These are phyloP conservation scores for Acipenser ruthenus DNA, from an alignment of 2,797 vertebrate genomes.

Conservation along the genomic window DNA sequence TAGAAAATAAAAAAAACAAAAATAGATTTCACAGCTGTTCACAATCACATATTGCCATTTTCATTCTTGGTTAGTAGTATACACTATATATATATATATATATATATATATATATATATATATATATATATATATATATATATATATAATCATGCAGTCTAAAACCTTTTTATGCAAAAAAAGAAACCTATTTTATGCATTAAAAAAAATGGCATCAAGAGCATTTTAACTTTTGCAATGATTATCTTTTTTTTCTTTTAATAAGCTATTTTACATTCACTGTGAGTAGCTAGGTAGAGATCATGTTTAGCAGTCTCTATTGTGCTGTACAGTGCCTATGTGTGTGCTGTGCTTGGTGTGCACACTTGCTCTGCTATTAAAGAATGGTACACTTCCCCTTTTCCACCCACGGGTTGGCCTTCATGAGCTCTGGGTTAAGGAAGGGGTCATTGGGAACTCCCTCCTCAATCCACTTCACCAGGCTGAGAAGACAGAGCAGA, in stretches of 20 bases:
- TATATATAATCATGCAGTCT: conserved; percentile 13
- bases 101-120: conserved; percentile 28
- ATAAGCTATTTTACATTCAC: conserved; percentile 3
- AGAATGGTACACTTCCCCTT: conserved; percentile 87
- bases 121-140: conserved; percentile 1
- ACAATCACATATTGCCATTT: background rate
- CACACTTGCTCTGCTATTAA: conserved; percentile 39
- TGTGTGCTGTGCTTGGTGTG: background rate
- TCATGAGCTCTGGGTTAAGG: conserved; percentile 89
- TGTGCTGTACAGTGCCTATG: background rate
- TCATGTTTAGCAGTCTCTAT: background rate
- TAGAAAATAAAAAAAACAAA: no score
- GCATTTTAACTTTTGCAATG: conserved; percentile 9
- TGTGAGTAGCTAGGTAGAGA: conserved; percentile 3
- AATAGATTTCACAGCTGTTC: no score
- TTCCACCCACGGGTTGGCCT: conserved; percentile 94
- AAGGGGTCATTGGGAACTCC: conserved; percentile 85
- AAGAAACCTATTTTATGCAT: no score
- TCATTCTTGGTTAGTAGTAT: conserved; percentile 12
- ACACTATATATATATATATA: conserved; percentile 21
- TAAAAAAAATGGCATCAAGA: no score
- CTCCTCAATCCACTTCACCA: conserved; percentile 91
- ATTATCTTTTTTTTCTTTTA: background rate
- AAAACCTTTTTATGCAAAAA: conserved; percentile 7
- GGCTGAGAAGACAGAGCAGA: conserved; percentile 43